Conservation (phyloP, 2,797 vertebrate species). For the Ceryle rudis region DNA sequence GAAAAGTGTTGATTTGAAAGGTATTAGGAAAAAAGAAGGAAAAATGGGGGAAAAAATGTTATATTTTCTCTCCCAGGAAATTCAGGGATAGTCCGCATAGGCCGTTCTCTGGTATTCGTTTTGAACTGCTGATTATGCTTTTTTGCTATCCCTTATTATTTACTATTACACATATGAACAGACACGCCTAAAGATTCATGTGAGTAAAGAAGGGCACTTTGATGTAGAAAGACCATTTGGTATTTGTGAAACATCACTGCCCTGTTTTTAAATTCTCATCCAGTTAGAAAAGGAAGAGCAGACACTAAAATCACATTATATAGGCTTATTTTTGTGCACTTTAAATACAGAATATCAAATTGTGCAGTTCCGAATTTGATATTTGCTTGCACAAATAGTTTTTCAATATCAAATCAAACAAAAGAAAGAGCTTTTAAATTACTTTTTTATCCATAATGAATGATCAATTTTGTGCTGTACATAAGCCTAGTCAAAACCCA, state of each 20-base stretch:
- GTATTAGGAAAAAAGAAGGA: not conserved
- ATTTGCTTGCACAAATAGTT: not conserved
- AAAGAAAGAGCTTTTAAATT: not conserved
- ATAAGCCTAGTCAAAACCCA: not conserved
- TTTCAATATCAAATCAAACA: not conserved
- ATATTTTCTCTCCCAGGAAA: not conserved
- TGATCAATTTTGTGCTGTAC: not conserved
- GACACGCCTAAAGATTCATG: not conserved
- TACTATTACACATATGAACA: not conserved
- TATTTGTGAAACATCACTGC: not conserved
- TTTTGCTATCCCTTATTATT: not conserved
- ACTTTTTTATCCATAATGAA: not conserved
- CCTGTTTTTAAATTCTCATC: not conserved
- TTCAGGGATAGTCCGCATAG: not conserved
- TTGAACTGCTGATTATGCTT: not conserved
- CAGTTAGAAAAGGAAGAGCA: not conserved
- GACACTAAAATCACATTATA: not conserved
- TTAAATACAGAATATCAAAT: not conserved
- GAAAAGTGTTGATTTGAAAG: not conserved
- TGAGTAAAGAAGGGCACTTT: not conserved
- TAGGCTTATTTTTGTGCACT: not conserved
- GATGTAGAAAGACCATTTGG: not conserved
- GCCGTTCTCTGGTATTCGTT: not conserved
- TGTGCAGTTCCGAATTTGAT: not conserved
- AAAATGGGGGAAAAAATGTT: not conserved